A percentile compares a stretch with the other conserved stretches of the same genome.
Conservation (phyloP, 2,113 vertebrate species). For the Vanacampus margaritifer region DNA sequence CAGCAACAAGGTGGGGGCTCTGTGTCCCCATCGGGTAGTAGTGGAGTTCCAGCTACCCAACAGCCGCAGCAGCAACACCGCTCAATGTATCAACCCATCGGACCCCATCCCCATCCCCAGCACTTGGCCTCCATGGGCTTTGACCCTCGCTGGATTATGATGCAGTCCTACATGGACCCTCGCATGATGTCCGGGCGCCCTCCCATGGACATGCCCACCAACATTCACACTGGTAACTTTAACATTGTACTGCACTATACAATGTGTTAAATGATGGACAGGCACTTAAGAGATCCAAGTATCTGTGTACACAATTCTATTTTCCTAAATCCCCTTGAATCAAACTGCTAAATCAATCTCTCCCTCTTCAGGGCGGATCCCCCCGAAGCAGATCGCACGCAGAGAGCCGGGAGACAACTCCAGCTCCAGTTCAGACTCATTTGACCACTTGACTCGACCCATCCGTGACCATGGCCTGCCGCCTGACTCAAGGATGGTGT, state of each 20-base stretch:
- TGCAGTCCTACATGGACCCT: slow-evolving; percentile 98
- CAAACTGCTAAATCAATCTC: not conserved
- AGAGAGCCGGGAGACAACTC: slow-evolving; percentile 90
- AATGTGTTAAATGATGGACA: too few relatives aligned
- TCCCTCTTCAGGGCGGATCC: slow-evolving; percentile 82
- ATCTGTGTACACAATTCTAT: too few relatives aligned
- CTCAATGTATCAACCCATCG: slow-evolving; percentile 90
- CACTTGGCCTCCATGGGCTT: slow-evolving; percentile 96
- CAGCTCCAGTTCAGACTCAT: slow-evolving; percentile 83
- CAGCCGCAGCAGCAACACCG: slow-evolving; percentile 89
- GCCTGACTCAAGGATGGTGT: slow-evolving; percentile 85
- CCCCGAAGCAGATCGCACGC: slow-evolving; percentile 89
- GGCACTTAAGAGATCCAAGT: too few relatives aligned
- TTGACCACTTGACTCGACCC: slow-evolving; percentile 87
- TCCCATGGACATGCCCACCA: slow-evolving; percentile 86
- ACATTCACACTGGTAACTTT: slow-evolving; percentile 79
- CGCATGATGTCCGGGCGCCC: slow-evolving; percentile 93
- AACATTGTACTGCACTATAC: not conserved
- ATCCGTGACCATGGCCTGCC: slow-evolving; percentile 84
- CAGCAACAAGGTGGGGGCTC: slow-evolving; percentile 81
- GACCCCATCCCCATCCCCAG: slow-evolving; percentile 90
- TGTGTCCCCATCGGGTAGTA: slow-evolving; percentile 81
- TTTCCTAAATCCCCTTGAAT: not conserved
- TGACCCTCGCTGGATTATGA: slow-evolving; percentile 98
- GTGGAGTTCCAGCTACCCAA: slow-evolving; percentile 66